Percentiles rank a stretch among this genome's conserved stretches.
These are phyloP conservation scores for Trachythela sp. DNA, from an alignment of 64 coral and sea anemone genomes.

Conservation along the genomic window DNA sequence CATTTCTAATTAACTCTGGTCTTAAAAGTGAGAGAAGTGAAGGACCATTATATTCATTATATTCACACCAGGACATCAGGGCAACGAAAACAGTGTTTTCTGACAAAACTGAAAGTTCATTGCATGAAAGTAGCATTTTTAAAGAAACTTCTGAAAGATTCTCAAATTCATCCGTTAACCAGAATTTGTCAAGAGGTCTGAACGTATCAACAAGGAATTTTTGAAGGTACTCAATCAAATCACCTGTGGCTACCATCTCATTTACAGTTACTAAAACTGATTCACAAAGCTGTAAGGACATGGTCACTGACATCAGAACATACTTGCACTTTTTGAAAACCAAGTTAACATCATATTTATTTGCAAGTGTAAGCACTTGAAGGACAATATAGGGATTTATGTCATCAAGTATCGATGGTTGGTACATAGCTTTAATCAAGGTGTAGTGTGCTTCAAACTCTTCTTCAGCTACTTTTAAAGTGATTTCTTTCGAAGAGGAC, in stretches of 20 bases:
- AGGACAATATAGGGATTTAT: not conserved
- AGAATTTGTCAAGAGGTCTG: not conserved
- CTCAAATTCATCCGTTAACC: not conserved
- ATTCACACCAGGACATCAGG: not conserved
- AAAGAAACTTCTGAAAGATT: not conserved
- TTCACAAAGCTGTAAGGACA: not conserved
- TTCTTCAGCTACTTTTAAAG: not conserved
- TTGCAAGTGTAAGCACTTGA: not conserved
- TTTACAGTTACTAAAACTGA: not conserved
- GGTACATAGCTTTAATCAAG: not conserved
- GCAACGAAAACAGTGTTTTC: slow-evolving; percentile 2
- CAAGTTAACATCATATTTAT: not conserved
- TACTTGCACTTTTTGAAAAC: not conserved
- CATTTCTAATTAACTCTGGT: not conserved
- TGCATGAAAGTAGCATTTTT: not conserved
- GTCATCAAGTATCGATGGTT: not conserved
- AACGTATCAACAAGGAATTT: not conserved
- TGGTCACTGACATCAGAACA: not conserved
- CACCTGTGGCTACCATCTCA: not conserved
- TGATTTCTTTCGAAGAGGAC: not conserved
- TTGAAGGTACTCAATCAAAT: not conserved
- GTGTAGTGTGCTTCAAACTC: not conserved
- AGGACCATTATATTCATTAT: not conserved
- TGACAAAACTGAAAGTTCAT: not conserved
- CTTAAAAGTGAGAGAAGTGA: not conserved